These are phyloP conservation scores for Peromyscus californicus DNA, from an alignment of 2,113 vertebrate species.

Conservation along the genomic window DNA sequence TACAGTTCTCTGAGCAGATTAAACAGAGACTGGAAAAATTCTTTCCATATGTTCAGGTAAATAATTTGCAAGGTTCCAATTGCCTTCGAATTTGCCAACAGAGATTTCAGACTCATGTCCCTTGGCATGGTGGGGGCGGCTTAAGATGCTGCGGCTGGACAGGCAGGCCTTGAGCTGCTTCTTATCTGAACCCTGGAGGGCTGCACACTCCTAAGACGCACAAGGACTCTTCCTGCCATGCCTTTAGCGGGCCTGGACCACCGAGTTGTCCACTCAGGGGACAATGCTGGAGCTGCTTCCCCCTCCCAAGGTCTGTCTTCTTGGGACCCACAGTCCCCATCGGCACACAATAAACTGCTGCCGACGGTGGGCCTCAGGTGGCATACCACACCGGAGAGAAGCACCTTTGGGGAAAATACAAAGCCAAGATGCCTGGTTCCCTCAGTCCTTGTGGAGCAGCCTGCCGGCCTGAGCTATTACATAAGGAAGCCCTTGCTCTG, in stretches of 20 bases:
- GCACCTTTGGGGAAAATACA: neutral
- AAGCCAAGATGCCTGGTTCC: neutral
- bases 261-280: neutral
- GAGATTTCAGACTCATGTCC: constrained; percentile 49
- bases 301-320: neutral
- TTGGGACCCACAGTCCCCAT: neutral
- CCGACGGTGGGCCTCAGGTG: neutral
- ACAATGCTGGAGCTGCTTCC: neutral
- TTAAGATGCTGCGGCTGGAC: constrained; percentile 39
- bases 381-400: neutral
- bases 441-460: neutral
- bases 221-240: neutral
- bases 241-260: neutral
- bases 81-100: constrained; percentile 65
- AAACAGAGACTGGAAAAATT: constrained; percentile 58
- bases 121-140: constrained; percentile 35
- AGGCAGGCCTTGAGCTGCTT: neutral
- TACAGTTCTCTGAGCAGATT: constrained; percentile 19
- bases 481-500: constrained; percentile 6
- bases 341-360: neutral
- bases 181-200: neutral
- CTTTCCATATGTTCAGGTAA: constrained; percentile 67
- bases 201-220: neutral
- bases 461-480: neutral
- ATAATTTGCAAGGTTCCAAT: constrained; percentile 64